Evolutionary conservation across 2,113 vertebrate species (phyloP).

Genomic region (Pica pica): DNA sequence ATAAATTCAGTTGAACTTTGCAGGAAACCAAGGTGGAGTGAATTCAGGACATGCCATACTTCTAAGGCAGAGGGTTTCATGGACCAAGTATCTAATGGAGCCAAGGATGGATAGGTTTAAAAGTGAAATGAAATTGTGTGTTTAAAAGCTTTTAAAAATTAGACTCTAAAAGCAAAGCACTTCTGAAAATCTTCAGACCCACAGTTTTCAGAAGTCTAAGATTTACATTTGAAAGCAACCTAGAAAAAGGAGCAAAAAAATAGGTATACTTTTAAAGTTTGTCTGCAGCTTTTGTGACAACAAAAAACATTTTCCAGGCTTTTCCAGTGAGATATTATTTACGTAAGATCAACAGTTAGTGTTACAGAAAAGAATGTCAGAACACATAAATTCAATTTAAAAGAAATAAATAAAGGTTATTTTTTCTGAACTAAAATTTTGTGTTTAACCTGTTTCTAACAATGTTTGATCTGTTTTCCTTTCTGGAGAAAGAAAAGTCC

Average conservation of each 20-base stretch:
- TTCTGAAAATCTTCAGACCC: background rate
- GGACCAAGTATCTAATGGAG: background rate
- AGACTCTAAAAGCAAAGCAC: background rate
- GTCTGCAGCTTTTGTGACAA: background rate
- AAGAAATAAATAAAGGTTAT: background rate
- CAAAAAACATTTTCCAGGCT: background rate
- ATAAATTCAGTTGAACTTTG: background rate
- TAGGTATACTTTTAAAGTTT: background rate
- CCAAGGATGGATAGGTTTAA: background rate
- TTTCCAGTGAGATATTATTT: background rate
- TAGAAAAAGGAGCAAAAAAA: background rate
- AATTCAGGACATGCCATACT: background rate
- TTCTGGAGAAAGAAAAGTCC: background rate
- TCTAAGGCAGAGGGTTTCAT: background rate
- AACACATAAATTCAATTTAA: background rate
- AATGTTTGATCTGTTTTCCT: background rate
- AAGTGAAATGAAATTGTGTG: background rate
- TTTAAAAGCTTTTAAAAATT: background rate
- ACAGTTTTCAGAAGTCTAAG: background rate
- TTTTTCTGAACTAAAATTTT: background rate
- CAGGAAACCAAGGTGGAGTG: background rate
- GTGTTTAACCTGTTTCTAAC: background rate
- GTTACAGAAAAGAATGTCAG: background rate
- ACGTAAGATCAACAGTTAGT: background rate
- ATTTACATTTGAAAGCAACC: background rate